Percentiles rank a stretch among this genome's conserved stretches.
These are phyloP conservation scores for Acrocephalus scirpaceus DNA, from an alignment of 2,797 vertebrate species.

Conservation along the genomic window DNA sequence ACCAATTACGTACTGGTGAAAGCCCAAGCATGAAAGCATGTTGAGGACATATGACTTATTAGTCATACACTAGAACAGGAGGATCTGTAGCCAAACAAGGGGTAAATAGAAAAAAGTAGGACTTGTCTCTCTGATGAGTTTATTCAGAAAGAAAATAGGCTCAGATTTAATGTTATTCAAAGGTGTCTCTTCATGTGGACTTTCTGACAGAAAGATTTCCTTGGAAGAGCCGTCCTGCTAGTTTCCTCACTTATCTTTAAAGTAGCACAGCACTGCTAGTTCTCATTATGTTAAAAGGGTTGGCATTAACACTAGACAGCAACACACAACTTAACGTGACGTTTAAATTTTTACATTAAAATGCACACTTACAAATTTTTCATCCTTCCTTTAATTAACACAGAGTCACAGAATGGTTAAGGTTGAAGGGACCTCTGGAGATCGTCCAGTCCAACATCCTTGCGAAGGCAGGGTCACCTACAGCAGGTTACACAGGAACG, in stretches of 20 bases:
- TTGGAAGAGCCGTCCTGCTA: neutral
- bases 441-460: neutral
- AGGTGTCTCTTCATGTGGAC: neutral
- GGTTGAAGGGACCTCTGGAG: neutral
- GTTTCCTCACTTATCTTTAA: neutral
- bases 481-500: neutral
- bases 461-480: neutral
- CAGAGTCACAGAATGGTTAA: neutral
- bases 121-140: neutral
- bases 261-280: neutral
- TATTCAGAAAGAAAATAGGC: neutral
- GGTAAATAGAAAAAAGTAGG: neutral
- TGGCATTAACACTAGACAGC: neutral
- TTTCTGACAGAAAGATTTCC: neutral
- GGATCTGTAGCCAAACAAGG: neutral
- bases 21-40: neutral
- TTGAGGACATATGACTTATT: neutral
- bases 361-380: neutral
- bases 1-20: neutral
- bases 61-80: neutral
- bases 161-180: neutral
- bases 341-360: neutral
- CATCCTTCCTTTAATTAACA: neutral
- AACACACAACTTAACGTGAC: neutral
- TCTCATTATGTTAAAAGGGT: neutral